Percentiles rank a stretch among this genome's conserved stretches.
Evolutionary conservation across 2,888 invertebrate genomes (phyloP).

Genomic region (Diaperis boleti): DNA sequence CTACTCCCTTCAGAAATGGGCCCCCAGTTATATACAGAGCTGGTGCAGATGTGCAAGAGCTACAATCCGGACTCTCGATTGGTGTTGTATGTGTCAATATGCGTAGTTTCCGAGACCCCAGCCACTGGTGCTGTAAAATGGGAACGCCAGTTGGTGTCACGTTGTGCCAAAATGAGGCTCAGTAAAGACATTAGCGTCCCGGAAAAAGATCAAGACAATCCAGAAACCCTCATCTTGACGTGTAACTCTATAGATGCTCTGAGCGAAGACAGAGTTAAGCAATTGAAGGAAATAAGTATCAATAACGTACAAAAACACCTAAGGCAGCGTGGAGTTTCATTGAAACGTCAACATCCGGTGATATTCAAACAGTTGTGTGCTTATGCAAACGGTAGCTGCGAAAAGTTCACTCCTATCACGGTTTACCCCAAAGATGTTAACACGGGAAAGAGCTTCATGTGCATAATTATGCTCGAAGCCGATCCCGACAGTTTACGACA

Average conservation of each 20-base stretch:
- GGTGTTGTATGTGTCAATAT: conserved; percentile 90
- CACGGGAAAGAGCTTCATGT: conserved; percentile 88
- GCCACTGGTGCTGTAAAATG: conserved; percentile 87
- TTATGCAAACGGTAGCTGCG: conserved; percentile 83
- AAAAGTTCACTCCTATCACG: conserved; percentile 87
- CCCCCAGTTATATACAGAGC: conserved; percentile 84
- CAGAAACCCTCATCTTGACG: conserved; percentile 86
- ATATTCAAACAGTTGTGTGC: conserved; percentile 84
- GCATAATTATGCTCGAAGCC: conserved; percentile 89
- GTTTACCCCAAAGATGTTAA: conserved; percentile 84
- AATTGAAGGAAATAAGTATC: conserved; percentile 81
- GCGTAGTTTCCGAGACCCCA: conserved; percentile 90
- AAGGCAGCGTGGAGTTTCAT: conserved; percentile 81
- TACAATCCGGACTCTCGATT: conserved; percentile 94
- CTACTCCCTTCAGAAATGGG: conserved; percentile 91
- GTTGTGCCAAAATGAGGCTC: conserved; percentile 88
- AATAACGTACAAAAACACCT: conserved; percentile 85
- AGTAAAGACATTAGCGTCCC: conserved; percentile 60
- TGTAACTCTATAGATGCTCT: conserved; percentile 73
- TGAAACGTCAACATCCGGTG: conserved; percentile 89
- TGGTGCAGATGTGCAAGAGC: conserved; percentile 87
- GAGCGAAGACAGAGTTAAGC: conserved; percentile 72
- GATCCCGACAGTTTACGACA: conserved; percentile 71
- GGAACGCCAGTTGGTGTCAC: conserved; percentile 90
- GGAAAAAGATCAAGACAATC: conserved; percentile 64